Conservation (phyloP, 2,888 invertebrate species). For the Mycalesis mineus region DNA sequence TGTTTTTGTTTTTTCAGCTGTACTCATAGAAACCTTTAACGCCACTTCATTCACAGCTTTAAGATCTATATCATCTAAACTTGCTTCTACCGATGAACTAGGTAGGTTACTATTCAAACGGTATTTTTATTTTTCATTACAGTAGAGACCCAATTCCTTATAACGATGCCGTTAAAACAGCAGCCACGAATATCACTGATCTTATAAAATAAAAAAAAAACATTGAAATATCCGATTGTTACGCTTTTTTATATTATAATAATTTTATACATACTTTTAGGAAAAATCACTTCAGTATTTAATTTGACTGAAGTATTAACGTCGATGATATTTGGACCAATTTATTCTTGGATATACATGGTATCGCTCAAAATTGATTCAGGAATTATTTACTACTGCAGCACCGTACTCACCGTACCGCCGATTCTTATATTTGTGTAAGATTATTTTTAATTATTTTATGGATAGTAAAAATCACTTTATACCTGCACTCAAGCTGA, state of each 20-base stretch:
- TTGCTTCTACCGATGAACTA: conserved; percentile 83
- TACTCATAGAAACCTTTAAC: conserved; percentile 83
- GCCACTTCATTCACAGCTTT: conserved; percentile 86
- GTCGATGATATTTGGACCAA: conserved; percentile 83
- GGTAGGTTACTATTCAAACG: conserved; percentile 76
- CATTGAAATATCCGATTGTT: too few species aligned
- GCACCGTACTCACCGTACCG: conserved; percentile 80
- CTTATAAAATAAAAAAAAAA: too few species aligned
- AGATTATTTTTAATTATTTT: conserved; percentile 1
- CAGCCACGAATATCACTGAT: too few species aligned
- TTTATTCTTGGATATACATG: conserved; percentile 83
- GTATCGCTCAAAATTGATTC: conserved; percentile 81
- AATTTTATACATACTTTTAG: conserved; percentile 50
- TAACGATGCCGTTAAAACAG: too few species aligned
- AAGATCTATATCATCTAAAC: conserved; percentile 85
- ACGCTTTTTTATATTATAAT: not conserved
- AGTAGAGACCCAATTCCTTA: too few species aligned
- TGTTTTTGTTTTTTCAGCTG: conserved; percentile 71
- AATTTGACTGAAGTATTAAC: conserved; percentile 84
- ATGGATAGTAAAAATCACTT: too few species aligned
- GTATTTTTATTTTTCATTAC: not conserved
- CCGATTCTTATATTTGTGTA: conserved; percentile 81
- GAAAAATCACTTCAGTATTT: conserved; percentile 84
- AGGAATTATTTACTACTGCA: conserved; percentile 82
- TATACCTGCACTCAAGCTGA: too few species aligned